Conservation (phyloP, 2,888 invertebrate genomes). For the Cheilosia vernalis region DNA sequence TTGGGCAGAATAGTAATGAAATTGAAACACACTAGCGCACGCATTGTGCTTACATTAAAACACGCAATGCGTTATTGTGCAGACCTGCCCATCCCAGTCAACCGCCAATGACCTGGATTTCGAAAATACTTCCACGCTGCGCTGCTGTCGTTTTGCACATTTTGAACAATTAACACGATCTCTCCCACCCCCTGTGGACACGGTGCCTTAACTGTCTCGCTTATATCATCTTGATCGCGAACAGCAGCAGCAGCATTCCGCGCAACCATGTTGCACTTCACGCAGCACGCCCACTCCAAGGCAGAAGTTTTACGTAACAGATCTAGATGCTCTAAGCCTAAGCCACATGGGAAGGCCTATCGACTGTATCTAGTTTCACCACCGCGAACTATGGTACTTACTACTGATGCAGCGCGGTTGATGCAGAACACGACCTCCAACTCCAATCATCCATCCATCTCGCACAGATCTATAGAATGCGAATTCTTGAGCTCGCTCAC, state of each 20-base stretch:
- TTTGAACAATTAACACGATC: not conserved
- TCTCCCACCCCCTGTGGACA: no score
- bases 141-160: constrained; percentile 19
- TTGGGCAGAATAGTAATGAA: constrained; percentile 24
- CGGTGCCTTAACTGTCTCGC: not conserved
- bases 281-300: constrained; percentile 33
- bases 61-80: not conserved
- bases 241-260: constrained; percentile 48
- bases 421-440: constrained; percentile 52
- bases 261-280: constrained; percentile 53
- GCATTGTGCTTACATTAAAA: not conserved
- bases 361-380: constrained; percentile 55
- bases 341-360: constrained; percentile 16
- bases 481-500: constrained; percentile 52
- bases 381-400: constrained; percentile 35
- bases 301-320: constrained; percentile 41
- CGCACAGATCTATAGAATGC: constrained; percentile 23
- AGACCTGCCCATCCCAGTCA: constrained; percentile 28
- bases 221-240: constrained; percentile 48
- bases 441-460: constrained; percentile 10
- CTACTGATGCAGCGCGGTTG: constrained; percentile 4
- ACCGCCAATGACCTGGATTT: constrained; percentile 13
- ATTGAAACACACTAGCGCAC: constrained; percentile 3
- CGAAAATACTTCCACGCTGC: constrained; percentile 25
- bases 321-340: constrained; percentile 13